Evolutionary conservation across 2,888 invertebrate genomes (phyloP), one percentile per base, ranked within the genome.

Genomic region (Dryobota labecula): DNA sequence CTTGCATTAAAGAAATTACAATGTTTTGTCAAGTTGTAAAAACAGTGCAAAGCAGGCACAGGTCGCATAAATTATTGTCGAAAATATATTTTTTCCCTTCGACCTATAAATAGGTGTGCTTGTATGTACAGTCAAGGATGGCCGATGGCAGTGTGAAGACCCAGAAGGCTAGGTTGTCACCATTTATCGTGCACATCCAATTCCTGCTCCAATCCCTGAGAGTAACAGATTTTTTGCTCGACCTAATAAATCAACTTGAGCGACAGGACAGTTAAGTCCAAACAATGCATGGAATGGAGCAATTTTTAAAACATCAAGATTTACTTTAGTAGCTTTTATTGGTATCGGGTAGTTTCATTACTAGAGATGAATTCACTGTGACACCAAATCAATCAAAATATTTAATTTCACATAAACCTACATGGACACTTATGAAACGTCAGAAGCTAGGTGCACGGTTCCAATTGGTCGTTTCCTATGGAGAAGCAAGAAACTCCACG

Each of bases 231-330:
- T 66, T 76, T 75, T 47, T 69, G n/a, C 82, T 64, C 53, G 47
- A 56, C 33, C 54, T 58, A 70, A 82, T 82, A 76, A 81, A 77
- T 81, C 70, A 77, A 60, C 20, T 24, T 56, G 82, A 54, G 54
- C 2, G 58, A 64, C 58, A 49, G 41, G 41, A 62, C 41, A n/a
- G 43, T 43, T 18, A 61, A 51, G 61, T 57, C 51, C 20, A 27
- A 41, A 63, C 41, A 68, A n/a, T 47, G 36, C 33, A 41, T 15
- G 6, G 15, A 63, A 60, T 38, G 45, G 24, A 45, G 20, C 36
- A 15, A 58, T 20, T 71, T 58, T 70, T 8, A 41, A 77, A 70
- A 45, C 30, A 45, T 38, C 30, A 6, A 49, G 1, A 30, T 56
- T 27, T 2, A 36, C 43, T 67, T 67, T 18, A 13, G 49, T 30